Conservation (phyloP, 2,113 vertebrate species). For the Cyprinodon variegatus region DNA sequence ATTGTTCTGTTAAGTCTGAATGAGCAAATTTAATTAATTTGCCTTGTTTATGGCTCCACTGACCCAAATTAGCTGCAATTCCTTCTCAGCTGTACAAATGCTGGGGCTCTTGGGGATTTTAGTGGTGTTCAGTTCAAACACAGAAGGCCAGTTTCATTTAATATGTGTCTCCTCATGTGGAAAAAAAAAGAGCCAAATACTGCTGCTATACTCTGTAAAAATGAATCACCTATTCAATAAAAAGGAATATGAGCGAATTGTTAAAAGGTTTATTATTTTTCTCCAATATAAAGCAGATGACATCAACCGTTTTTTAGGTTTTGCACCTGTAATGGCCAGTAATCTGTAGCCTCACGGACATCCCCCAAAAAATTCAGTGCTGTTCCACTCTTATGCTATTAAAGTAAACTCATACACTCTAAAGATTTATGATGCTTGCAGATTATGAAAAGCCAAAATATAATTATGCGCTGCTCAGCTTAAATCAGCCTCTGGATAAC, state of each 20-base stretch:
- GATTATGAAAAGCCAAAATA: neutral
- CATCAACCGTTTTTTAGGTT: neutral
- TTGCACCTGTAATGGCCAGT: neutral
- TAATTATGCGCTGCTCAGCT: conserved; percentile 62
- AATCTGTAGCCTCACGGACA: neutral
- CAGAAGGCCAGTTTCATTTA: neutral
- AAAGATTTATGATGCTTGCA: neutral
- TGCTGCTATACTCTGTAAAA: neutral
- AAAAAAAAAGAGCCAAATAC: neutral
- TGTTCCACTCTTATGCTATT: too few species aligned
- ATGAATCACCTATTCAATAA: neutral
- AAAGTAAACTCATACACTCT: too few species aligned
- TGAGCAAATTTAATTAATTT: conserved; percentile 11
- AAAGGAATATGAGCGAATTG: neutral
- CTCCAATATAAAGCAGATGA: neutral
- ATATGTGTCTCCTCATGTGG: neutral
- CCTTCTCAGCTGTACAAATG: neutral
- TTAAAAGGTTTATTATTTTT: too few species aligned
- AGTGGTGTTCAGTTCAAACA: neutral
- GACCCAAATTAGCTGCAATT: conserved; percentile 22
- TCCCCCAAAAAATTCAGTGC: too few species aligned
- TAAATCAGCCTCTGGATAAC: conserved; percentile 56
- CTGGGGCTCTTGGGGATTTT: neutral
- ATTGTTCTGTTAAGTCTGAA: conserved; percentile 4
- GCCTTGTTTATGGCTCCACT: conserved; percentile 9